Percentiles rank a stretch among this genome's conserved stretches.
Conservation (phyloP, 2,888 invertebrate species). For the Norana najaformis region DNA sequence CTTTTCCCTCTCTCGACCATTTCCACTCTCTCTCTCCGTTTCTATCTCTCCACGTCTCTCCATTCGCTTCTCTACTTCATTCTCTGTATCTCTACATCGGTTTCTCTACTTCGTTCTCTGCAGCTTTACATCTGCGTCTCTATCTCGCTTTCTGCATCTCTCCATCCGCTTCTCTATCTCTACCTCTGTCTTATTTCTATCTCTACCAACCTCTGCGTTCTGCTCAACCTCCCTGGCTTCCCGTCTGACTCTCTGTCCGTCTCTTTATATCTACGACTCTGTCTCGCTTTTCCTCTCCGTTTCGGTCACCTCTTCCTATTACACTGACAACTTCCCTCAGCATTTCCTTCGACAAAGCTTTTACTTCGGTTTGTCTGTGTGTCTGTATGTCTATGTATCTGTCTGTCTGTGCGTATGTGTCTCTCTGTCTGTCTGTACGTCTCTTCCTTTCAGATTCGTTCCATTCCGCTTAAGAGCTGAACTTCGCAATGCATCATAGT, state of each 20-base stretch:
- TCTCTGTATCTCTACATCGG: background rate
- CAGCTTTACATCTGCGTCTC: too few species aligned
- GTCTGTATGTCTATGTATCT: background rate
- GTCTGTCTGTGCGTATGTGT: too few species aligned
- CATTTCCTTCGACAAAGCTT: too few species aligned
- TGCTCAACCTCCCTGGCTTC: background rate
- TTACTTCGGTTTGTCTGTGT: background rate
- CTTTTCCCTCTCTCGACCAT: constrained; percentile 14
- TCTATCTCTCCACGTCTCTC: constrained; percentile 14
- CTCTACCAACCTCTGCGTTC: background rate
- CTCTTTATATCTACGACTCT: background rate
- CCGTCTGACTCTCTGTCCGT: background rate
- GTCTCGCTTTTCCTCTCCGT: background rate
- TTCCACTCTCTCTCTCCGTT: constrained; percentile 28
- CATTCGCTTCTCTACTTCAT: background rate
- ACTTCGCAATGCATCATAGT: background rate
- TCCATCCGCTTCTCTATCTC: background rate
- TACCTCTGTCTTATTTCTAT: background rate
- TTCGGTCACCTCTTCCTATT: too few species aligned
- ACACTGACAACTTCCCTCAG: too few species aligned
- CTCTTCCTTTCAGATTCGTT: background rate
- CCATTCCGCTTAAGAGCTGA: background rate
- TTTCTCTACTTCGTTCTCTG: background rate
- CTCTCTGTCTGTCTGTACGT: background rate
- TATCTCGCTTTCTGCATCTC: background rate